Base-by-base conservation (phyloP, 1,140 invertebrate species). In the Phthorimaea operculella region DNA sequence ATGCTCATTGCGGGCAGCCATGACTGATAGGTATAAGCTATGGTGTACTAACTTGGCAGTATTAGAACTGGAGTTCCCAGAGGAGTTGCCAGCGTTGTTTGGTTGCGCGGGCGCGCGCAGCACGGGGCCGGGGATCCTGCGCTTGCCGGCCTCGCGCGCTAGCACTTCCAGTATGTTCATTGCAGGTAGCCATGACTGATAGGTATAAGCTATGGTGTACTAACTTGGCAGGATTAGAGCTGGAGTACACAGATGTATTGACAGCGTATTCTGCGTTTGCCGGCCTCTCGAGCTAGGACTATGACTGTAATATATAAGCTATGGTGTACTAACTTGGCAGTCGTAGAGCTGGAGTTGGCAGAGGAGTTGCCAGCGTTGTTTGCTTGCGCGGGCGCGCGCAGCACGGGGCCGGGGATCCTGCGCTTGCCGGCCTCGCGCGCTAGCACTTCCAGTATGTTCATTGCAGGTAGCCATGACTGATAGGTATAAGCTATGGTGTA, bases 401-500 rank as follows among this genome's bases (percentile, higher is more conserved):
- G 10, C 36, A 10, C n/a, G 36, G 10, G 10, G 10, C 36, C 36
- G 8, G 36, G 36, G 36, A 12, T 91, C 72, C 92, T 92, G 3
- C 93, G 85, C 70, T 92, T 90, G 36, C 94, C 93, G 57, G 89
- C 92, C 79, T 94, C 92, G 51, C 93, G 88, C 60, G 92, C 89
- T 52, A 95, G 71, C 50, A 94, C 89, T 80, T 95, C 93, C 68
- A 94, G 76, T 59, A 96, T 86, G 78, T 92, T 94, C 67, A 93
- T 91, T 60, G 92, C 91, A n/a, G 94, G 94, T 59, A 96, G 79
- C 93, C 93, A 95, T 48, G 92, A 93, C 90, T 94, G 66, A n/a
- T n/a, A n/a, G n/a, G n/a, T n/a, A n/a, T n/a, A n/a, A n/a, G n/a
- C n/a, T n/a, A n/a, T n/a, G n/a, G n/a, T n/a, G n/a, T n/a, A n/a